Evolutionary conservation across 2,113 vertebrate genomes (phyloP), one percentile per base, ranked within the genome.

Genomic region (Physeter macrocephalus): DNA sequence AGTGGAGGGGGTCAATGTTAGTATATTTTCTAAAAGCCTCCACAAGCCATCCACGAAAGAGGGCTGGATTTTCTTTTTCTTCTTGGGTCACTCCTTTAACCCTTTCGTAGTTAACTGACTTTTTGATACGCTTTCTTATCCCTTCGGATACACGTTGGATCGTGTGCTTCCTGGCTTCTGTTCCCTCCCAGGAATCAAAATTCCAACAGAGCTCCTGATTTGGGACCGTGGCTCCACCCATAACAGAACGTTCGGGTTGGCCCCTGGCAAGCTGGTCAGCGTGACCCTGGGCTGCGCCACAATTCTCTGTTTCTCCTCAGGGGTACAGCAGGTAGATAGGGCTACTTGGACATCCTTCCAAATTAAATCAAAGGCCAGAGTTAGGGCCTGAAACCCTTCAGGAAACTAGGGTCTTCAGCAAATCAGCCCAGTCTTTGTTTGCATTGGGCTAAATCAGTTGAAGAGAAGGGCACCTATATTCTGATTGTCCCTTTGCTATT

Each of bases 201-300:
- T 23, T 23, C 75, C 75, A 78, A 0, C 0, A 0, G 20, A 49
- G 31, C 75, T 78, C 31, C 46, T 78, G 49, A 23, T 34, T 54
- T 23, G 6, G 6, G 52, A 54, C 20, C n/a, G 75, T 0, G 0
- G 12, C 75, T 78, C 20, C 31, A 78, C 34, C 34, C 34, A 36
- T 78, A 54, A 78, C 34, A 25, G 2, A 36, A 23, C 14, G 46
- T 23, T 78, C 11, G n/a, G 18, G 49, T 54, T 78, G 34, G 11
- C 36, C 59, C 59, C 25, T 61, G 59, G 59, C 75, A 14, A 14
- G 6, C 34, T 54, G 75, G 75, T 36, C 46, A 54, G 18, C 11
- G 34, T 78, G 34, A 6, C 29, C 11, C 46, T 23, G 11, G 75
- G 49, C 49, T 36, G n/a, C 49, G 25, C 20, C 49, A 49, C 75